phyloP scores from a whole-genome alignment of 1,140 invertebrate genomes.

The Drosophila bifasciata region DNA sequence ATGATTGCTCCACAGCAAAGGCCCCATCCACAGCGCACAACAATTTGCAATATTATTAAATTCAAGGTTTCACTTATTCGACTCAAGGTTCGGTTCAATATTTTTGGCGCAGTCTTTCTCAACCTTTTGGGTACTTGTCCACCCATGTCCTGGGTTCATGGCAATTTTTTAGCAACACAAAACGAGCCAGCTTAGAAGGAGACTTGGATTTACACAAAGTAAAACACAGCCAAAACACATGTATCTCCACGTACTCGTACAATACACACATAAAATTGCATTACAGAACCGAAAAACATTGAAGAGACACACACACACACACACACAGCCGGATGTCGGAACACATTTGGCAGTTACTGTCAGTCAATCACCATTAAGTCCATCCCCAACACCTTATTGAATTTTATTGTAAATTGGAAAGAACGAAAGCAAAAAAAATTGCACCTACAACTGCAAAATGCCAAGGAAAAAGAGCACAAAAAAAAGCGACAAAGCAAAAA shows the following conservation, averaged over 20 bases:
- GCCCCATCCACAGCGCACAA: background rate
- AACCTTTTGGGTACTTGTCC: constrained; percentile 30
- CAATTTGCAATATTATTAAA: background rate
- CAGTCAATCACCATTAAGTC: constrained; percentile 79
- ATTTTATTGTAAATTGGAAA: constrained; percentile 81
- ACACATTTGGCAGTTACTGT: constrained; percentile 73
- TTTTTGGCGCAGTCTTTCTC: constrained; percentile 6
- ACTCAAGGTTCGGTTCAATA: background rate
- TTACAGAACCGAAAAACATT: constrained; percentile 15
- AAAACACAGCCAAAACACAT: constrained; percentile 12
- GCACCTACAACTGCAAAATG: constrained; percentile 50
- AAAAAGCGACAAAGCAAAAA: constrained; percentile 1
- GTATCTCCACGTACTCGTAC: constrained; percentile 6
- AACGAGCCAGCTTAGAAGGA: constrained; percentile 41
- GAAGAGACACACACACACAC: constrained; percentile 12
- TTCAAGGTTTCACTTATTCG: no score
- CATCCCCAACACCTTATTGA: constrained; percentile 75
- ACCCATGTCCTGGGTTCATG: constrained; percentile 40
- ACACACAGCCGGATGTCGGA: constrained; percentile 30
- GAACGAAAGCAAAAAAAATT: constrained; percentile 46
- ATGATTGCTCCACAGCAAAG: no score
- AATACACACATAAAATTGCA: constrained; percentile 35
- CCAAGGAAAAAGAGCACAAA: constrained; percentile 1
- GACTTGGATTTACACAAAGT: constrained; percentile 55
- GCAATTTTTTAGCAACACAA: constrained; percentile 20